Conservation (phyloP, 2,797 vertebrate species). For the Coracias cyanogaster region DNA sequence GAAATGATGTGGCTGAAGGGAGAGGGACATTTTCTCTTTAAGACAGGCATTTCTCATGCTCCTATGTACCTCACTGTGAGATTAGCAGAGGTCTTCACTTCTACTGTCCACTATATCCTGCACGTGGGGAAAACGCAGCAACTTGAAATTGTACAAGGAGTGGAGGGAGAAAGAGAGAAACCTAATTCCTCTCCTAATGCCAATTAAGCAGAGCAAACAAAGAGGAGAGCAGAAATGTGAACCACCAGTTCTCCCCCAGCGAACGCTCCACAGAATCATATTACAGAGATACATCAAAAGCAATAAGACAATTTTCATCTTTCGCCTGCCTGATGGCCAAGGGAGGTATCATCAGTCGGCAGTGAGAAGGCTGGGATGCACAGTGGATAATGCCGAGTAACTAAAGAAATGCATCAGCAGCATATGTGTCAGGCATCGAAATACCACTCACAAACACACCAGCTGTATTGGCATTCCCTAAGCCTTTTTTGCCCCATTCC, state of each 20-base stretch:
- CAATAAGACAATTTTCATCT: background rate
- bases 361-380: background rate
- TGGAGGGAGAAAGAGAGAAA: background rate
- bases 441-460: rapidly evolving
- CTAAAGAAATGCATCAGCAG: background rate
- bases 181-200: background rate
- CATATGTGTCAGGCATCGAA: rapidly evolving
- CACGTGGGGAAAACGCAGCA: background rate
- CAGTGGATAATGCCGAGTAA: background rate
- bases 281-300: background rate
- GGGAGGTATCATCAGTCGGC: background rate
- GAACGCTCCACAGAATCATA: background rate
- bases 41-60: background rate
- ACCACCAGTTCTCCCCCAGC: background rate
- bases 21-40: background rate
- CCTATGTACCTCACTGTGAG: background rate
- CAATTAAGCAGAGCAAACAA: background rate
- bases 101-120: background rate
- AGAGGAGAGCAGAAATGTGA: background rate
- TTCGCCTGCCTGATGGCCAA: background rate
- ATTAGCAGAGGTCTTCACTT: background rate
- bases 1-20: background rate
- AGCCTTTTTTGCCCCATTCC: background rate
- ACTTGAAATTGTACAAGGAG: background rate
- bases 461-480: background rate